Evolutionary conservation across 2,113 vertebrate species (phyloP).

Genomic region (Pandion haliaetus): DNA sequence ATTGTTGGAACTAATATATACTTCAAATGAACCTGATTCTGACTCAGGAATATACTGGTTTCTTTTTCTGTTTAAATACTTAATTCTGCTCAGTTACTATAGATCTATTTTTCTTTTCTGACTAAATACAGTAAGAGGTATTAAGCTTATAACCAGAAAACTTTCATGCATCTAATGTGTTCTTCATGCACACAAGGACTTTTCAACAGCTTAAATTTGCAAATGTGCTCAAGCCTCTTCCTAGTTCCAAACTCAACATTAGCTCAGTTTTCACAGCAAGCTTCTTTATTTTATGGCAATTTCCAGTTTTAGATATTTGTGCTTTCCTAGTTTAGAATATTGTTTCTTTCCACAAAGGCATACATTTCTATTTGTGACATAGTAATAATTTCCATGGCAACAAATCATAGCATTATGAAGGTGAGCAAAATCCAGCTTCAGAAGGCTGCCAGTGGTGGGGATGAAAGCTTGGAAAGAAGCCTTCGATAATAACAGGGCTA

Average conservation of each 20-base stretch:
- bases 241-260: neutral
- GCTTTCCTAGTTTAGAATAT: neutral
- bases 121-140: neutral
- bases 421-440: neutral
- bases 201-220: neutral
- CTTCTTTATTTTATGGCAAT: neutral
- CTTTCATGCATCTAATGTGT: neutral
- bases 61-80: neutral
- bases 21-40: neutral
- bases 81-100: neutral
- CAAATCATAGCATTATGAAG: neutral
- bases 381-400: conserved; percentile 43
- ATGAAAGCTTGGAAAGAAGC: neutral
- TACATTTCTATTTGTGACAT: neutral
- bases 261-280: neutral
- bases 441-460: neutral
- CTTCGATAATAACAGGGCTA: neutral
- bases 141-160: neutral
- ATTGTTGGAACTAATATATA: neutral
- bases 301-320: neutral
- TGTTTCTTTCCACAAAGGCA: neutral
- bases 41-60: neutral
- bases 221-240: neutral
- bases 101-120: neutral
- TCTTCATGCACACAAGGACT: neutral